These are phyloP conservation scores for Phrynocephalus vlangalii DNA, from an alignment of 2,797 vertebrate species.

Conservation along the genomic window DNA sequence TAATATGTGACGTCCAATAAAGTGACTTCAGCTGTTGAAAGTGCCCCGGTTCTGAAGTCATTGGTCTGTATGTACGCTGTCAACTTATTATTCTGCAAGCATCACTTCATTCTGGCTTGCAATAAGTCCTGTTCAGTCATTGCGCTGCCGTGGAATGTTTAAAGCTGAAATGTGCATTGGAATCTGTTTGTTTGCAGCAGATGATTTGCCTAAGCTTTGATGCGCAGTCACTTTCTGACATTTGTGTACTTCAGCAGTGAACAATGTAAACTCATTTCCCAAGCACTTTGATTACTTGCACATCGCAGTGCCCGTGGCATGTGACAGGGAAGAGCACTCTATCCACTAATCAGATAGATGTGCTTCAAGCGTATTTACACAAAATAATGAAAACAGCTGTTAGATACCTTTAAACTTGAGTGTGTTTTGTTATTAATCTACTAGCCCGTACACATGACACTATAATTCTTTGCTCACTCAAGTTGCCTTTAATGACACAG, in stretches of 20 bases:
- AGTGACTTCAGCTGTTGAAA: constrained; percentile 30
- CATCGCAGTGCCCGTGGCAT: constrained; percentile 81
- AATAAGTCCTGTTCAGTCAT: constrained; percentile 71
- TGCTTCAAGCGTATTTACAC: constrained; percentile 86
- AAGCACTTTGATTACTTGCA: constrained; percentile 82
- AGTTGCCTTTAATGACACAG: constrained; percentile 86
- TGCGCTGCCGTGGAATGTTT: constrained; percentile 70
- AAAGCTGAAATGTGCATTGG: constrained; percentile 72
- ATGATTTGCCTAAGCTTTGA: constrained; percentile 83
- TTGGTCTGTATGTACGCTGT: constrained; percentile 30
- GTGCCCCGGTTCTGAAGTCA: constrained; percentile 51
- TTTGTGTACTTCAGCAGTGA: constrained; percentile 84
- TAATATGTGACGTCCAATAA: constrained; percentile 1
- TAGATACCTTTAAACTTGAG: constrained; percentile 87
- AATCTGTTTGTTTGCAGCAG: constrained; percentile 81
- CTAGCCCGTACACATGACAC: constrained; percentile 84
- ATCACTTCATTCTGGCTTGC: constrained; percentile 72
- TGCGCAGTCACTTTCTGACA: constrained; percentile 83
- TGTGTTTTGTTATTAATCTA: constrained; percentile 86
- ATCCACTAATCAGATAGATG: constrained; percentile 86
- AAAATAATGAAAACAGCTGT: constrained; percentile 88
- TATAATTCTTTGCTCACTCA: constrained; percentile 87
- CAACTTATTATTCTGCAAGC: constrained; percentile 65
- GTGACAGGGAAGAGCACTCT: constrained; percentile 83
- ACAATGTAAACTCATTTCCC: constrained; percentile 85